Evolutionary conservation across 30 jellyfish, hydroid and myxozoan species (phyloP).

Genomic region (Cassiopea xamachana): DNA sequence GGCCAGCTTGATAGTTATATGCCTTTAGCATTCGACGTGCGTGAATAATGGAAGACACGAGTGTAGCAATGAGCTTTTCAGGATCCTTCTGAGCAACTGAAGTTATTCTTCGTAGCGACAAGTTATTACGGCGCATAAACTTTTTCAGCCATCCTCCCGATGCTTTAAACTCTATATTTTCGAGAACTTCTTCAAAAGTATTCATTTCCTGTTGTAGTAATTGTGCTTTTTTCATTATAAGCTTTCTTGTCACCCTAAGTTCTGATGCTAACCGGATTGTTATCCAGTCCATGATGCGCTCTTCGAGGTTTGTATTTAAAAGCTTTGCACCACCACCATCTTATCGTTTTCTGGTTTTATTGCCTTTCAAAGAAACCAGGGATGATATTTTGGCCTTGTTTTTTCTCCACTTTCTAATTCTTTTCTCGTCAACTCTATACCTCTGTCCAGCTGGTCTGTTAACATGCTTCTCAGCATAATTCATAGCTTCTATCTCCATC

Average conservation of each 20-base stretch:
- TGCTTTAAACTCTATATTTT: slow-evolving; percentile 8
- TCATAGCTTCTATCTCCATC: not conserved
- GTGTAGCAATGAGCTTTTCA: slow-evolving; percentile 6
- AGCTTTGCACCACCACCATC: not conserved
- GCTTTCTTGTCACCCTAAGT: slow-evolving; percentile 15
- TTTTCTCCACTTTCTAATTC: too few species aligned
- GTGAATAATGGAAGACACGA: slow-evolving; percentile 9
- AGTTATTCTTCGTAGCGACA: slow-evolving; percentile 42
- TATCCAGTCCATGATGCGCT: slow-evolving; percentile 7
- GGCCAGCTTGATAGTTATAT: slow-evolving; percentile 34
- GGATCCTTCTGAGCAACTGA: slow-evolving; percentile 49
- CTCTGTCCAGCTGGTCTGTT: not conserved
- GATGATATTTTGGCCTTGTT: not conserved
- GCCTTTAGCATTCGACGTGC: slow-evolving; percentile 21
- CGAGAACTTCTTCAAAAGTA: not conserved
- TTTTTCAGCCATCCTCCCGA: slow-evolving; percentile 30
- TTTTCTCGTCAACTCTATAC: not conserved
- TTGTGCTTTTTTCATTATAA: slow-evolving; percentile 38
- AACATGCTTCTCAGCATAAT: not conserved
- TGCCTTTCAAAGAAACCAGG: not conserved
- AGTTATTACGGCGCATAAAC: slow-evolving; percentile 18
- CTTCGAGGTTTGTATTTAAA: slow-evolving; percentile 8
- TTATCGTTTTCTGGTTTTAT: not conserved
- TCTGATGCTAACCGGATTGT: not conserved
- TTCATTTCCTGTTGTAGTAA: not conserved